Evolutionary conservation across 2,888 invertebrate species (phyloP).

Genomic region (Tetranychus truncatus): DNA sequence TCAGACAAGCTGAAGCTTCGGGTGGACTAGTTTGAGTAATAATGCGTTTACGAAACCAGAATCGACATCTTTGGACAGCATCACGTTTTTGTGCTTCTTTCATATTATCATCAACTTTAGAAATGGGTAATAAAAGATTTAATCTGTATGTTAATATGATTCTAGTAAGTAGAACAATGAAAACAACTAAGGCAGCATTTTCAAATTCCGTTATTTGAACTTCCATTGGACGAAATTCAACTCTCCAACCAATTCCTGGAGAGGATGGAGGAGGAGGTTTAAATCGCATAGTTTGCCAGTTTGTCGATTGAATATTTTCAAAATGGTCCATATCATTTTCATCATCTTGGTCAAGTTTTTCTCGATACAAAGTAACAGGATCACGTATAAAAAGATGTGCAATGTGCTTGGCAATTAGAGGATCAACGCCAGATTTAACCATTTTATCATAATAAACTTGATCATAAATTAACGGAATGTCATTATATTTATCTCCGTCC

Average conservation of each 20-base stretch:
- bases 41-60: constrained; percentile 79
- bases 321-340: constrained; percentile 89
- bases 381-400: constrained; percentile 97
- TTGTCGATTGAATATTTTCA: constrained; percentile 98
- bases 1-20: constrained; percentile 32
- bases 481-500: constrained; percentile 74
- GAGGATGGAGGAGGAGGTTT: constrained; percentile 85
- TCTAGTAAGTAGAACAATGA: constrained; percentile 83
- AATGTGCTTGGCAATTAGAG: constrained; percentile 75
- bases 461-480: constrained; percentile 74
- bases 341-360: constrained; percentile 85
- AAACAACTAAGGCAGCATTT: constrained; percentile 95
- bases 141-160: constrained; percentile 89
- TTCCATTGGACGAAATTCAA: constrained; percentile 96
- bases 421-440: constrained; percentile 68
- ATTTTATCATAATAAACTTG: constrained; percentile 60
- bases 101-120: constrained; percentile 95
- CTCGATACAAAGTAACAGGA: constrained; percentile 79
- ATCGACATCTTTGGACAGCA: constrained; percentile 61
- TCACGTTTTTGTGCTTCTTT: constrained; percentile 74
- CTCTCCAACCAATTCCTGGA: constrained; percentile 93
- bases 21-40: constrained; percentile 37
- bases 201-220: constrained; percentile 96
- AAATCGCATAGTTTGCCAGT: constrained; percentile 98
- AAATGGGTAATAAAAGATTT: constrained; percentile 90